Evolutionary conservation across 1,140 invertebrate genomes (phyloP), one percentile per base, ranked within the genome.

Genomic region (Oncopodura yosiiana): DNA sequence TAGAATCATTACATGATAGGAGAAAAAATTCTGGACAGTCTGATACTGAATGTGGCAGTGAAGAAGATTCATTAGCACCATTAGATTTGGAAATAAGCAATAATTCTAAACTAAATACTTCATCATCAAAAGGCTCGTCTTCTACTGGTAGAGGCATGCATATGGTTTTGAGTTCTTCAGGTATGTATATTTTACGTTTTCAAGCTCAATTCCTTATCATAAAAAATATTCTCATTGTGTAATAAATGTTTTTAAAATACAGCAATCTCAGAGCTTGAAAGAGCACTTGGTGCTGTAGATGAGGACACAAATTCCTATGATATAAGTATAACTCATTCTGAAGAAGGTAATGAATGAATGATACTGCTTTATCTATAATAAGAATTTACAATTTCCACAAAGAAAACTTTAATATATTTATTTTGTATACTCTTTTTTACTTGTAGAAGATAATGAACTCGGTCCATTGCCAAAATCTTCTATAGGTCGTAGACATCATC

Each of bases 1-100:
- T 61, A 38, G 60, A 61, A 48, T 61, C 60, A 46, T 44, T 61
- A 21, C 60, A 61, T 58, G 60, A 61, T 23, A 24, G 60, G 24
- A 32, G 60, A 29, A 61, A 61, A 50, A 61, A 46, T 48, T 61
- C 60, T 19, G 59, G 54, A 53, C 34, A 50, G 18, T 21, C 16
- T 29, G 16, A 32, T 4, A n/a, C 45, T 14, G 53, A 29, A 32
- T 54, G 57, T 42, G 53, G 53, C 18, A 21, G n/a, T 21, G 60
- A 61, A 37, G 60, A 61, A 45, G 60, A 61, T 41, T 54, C 60
- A 18, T 32, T 61, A 12, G 60, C 55, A 23, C 60, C 60, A n/a
- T 26, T 61, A 18, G 60, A 61, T 32, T 42, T 61, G 11, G 60
- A 61, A 39, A 53, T 58, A 14, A 53, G 54, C 18, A 42, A 39